phyloP scores from a whole-genome alignment of 30 jellyfish, hydroid and myxozoan genomes.

The Mastigias papua region DNA sequence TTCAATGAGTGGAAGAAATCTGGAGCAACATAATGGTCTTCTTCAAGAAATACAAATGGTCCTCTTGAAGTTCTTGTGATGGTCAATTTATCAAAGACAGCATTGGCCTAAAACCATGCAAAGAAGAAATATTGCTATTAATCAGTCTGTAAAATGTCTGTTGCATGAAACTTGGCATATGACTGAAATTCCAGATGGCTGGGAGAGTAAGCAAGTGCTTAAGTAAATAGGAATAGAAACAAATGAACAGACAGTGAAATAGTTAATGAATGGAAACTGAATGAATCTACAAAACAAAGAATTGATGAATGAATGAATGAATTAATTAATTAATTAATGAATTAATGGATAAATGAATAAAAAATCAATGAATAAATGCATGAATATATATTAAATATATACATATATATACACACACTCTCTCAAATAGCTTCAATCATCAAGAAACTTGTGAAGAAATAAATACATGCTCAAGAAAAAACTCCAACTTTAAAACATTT shows the following conservation, averaged over 20 bases:
- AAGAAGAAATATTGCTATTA: neutral
- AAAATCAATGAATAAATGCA: conserved; percentile 1
- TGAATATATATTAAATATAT: neutral
- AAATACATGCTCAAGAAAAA: too few relatives aligned
- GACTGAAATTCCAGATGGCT: too few relatives aligned
- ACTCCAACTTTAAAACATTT: too few relatives aligned
- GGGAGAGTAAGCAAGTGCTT: too few relatives aligned
- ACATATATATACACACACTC: neutral
- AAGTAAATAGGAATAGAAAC: too few relatives aligned
- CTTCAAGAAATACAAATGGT: conserved; percentile 91
- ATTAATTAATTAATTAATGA: conserved; percentile 28
- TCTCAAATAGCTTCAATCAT: too few relatives aligned
- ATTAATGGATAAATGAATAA: conserved; percentile 31
- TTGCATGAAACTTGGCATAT: neutral
- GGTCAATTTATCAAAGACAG: conserved; percentile 74
- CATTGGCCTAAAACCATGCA: conserved; percentile 76
- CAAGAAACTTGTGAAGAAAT: too few relatives aligned
- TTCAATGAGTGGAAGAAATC: conserved; percentile 74
- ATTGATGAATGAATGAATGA: conserved; percentile 30
- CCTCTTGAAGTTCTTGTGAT: conserved; percentile 82
- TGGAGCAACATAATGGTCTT: conserved; percentile 97
- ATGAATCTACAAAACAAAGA: neutral
- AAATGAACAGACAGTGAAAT: too few relatives aligned
- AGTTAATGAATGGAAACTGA: too few relatives aligned
- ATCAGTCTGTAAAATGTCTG: neutral